phyloP scores from a whole-genome alignment of 2,888 invertebrate genomes.

The Zeuzera pyrina region DNA sequence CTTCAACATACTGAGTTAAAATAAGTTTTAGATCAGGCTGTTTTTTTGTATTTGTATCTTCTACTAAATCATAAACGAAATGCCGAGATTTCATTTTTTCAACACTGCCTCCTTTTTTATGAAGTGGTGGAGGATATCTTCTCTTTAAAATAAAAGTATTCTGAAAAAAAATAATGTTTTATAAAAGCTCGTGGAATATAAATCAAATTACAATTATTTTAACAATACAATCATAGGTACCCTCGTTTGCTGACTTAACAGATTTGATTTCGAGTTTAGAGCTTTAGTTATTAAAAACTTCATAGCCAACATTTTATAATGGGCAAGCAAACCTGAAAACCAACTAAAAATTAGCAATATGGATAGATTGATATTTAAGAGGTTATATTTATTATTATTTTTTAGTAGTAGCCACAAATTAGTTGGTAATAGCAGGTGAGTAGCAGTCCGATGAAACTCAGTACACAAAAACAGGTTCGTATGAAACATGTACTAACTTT shows the following conservation, averaged over 20 bases:
- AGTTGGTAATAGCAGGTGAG: too few relatives aligned
- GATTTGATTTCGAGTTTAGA: conserved; percentile 20
- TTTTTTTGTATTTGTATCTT: conserved; percentile 71
- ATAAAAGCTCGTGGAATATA: neutral
- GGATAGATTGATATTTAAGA: too few relatives aligned
- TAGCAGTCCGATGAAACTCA: too few relatives aligned
- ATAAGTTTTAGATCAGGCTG: conserved; percentile 77
- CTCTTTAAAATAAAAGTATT: conserved; percentile 83
- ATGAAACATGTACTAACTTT: too few relatives aligned
- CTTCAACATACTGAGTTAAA: conserved; percentile 80
- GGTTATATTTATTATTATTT: too few relatives aligned
- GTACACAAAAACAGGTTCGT: too few relatives aligned
- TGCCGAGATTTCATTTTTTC: conserved; percentile 72
- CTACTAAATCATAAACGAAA: conserved; percentile 82
- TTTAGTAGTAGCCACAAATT: too few relatives aligned
- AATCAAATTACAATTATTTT: neutral
- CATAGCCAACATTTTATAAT: conserved; percentile 43
- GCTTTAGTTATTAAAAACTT: conserved; percentile 28
- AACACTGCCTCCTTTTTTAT: conserved; percentile 71
- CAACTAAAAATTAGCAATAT: too few relatives aligned
- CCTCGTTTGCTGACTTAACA: conserved; percentile 46
- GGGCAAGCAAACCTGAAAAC: too few relatives aligned
- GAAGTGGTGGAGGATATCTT: conserved; percentile 68
- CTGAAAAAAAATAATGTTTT: conserved; percentile 61
- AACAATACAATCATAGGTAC: conserved; percentile 32